Conservation (phyloP, 2,113 vertebrate genomes). For the Mobula hypostoma region DNA sequence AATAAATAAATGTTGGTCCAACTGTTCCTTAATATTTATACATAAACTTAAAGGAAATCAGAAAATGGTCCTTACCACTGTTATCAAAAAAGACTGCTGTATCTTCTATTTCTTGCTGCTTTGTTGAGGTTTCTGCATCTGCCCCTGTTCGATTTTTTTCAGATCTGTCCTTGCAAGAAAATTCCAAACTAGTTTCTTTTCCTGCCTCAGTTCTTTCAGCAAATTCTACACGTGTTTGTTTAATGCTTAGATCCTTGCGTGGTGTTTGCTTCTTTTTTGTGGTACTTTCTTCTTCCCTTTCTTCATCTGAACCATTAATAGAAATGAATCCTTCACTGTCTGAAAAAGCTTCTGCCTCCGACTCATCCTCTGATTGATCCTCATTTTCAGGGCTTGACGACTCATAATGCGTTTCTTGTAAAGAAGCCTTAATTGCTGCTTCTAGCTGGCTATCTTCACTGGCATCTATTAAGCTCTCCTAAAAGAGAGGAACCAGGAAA, state of each 20-base stretch:
- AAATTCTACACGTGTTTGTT: conserved; percentile 27
- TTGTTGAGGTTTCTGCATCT: conserved; percentile 30
- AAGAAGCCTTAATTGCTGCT: conserved; percentile 90
- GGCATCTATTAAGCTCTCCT: conserved; percentile 97
- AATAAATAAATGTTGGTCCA: background rate
- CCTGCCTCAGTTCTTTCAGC: conserved; percentile 35
- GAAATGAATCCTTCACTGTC: conserved; percentile 96
- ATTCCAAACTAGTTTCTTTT: conserved; percentile 27
- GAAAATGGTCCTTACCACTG: conserved; percentile 6
- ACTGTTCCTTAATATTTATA: background rate
- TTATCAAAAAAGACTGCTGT: conserved; percentile 27
- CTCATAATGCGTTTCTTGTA: conserved; percentile 96
- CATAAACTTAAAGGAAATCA: background rate
- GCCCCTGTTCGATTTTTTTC: conserved; percentile 24
- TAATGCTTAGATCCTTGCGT: conserved; percentile 28
- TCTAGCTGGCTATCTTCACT: conserved; percentile 98
- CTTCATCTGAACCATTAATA: conserved; percentile 83
- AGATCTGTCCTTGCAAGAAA: conserved; percentile 36
- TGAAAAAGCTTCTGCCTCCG: conserved; percentile 89
- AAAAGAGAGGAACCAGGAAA: conserved; percentile 33
- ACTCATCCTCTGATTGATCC: conserved; percentile 84
- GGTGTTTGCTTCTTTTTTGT: conserved; percentile 16
- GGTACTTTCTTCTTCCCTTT: conserved; percentile 56
- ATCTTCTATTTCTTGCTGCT: conserved; percentile 33
- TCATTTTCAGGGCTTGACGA: conserved; percentile 73